phyloP scores from a whole-genome alignment of 2,797 vertebrate species.

The Gallinago solitaria region DNA sequence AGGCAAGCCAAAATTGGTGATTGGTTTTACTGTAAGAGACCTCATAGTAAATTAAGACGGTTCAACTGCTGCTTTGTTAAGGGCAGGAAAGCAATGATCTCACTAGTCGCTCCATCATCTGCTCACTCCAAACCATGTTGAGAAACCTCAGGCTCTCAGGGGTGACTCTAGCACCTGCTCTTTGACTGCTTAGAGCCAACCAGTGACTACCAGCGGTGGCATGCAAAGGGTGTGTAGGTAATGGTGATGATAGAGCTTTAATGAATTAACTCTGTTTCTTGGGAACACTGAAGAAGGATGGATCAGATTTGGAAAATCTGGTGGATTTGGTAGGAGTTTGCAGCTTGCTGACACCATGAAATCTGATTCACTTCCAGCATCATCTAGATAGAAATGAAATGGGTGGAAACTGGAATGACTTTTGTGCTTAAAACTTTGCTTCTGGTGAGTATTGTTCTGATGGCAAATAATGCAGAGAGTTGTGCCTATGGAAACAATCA shows the following conservation, averaged over 20 bases:
- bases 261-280: background rate
- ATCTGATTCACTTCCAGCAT: background rate
- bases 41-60: background rate
- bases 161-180: background rate
- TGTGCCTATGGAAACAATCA: background rate
- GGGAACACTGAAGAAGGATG: background rate
- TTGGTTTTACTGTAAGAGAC: background rate
- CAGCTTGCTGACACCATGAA: background rate
- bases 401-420: background rate
- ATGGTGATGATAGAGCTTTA: background rate
- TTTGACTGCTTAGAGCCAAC: background rate
- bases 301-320: background rate
- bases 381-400: background rate
- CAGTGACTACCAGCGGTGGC: background rate
- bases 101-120: background rate
- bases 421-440: background rate
- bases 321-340: background rate
- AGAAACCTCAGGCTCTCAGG: background rate
- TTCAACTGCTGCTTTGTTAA: background rate
- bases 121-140: background rate
- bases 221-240: fast-evolving
- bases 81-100: background rate
- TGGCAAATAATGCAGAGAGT: background rate
- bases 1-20: background rate
- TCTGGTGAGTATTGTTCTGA: background rate